phyloP scores from a whole-genome alignment of 2,888 invertebrate genomes.

The Cheiracanthium punctorium region DNA sequence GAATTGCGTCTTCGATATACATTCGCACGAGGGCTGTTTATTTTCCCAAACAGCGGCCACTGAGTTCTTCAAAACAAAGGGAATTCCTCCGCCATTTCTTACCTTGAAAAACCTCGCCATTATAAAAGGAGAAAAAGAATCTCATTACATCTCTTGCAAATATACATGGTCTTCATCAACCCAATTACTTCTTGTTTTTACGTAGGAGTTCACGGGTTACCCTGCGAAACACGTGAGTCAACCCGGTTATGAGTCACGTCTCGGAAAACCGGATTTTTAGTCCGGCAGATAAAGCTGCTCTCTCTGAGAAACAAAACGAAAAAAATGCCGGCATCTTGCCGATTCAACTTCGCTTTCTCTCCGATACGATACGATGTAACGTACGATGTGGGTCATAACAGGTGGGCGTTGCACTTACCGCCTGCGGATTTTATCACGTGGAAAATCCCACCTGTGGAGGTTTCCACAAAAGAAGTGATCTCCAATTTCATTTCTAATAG shows the following conservation, averaged over 20 bases:
- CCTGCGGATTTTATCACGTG: neutral
- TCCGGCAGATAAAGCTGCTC: neutral
- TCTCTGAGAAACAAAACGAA: neutral
- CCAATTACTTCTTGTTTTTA: neutral
- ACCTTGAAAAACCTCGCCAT: no score
- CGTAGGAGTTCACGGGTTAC: conserved; percentile 3
- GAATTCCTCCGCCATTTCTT: no score
- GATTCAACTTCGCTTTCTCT: neutral
- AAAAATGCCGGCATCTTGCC: neutral
- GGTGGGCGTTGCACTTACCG: neutral
- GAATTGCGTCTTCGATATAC: no score
- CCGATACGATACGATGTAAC: no score
- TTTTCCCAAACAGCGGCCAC: no score
- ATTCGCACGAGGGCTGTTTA: no score
- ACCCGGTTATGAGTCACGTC: neutral
- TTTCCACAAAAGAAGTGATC: neutral
- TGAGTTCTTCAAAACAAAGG: no score
- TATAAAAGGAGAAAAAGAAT: no score
- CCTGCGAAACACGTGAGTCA: conserved; percentile 4
- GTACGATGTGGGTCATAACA: neutral
- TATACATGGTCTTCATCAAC: neutral
- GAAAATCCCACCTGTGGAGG: neutral
- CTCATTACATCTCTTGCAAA: no score
- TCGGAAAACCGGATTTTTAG: neutral
- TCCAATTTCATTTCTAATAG: neutral